phyloP scores from a whole-genome alignment of 2,888 invertebrate genomes.

The Desoria tigrina region DNA sequence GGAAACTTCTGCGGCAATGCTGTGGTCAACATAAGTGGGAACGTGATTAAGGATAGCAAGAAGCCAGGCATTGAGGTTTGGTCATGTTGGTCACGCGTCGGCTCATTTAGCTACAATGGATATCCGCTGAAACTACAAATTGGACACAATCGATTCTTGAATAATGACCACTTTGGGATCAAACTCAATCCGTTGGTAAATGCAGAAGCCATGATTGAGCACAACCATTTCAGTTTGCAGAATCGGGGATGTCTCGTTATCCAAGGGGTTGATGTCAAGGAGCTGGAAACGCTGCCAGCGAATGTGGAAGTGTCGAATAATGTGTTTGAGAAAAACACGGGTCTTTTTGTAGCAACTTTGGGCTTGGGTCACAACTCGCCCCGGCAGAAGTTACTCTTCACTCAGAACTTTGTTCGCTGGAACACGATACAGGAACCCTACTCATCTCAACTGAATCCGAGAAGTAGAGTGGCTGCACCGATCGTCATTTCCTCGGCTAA shows the following conservation, averaged over 20 bases:
- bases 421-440: conserved; percentile 87
- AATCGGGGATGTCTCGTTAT: conserved; percentile 79
- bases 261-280: conserved; percentile 75
- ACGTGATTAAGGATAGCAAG: conserved; percentile 76
- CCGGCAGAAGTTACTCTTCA: conserved; percentile 77
- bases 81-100: conserved; percentile 70
- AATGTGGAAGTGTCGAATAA: conserved; percentile 78
- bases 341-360: conserved; percentile 82
- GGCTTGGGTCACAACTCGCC: conserved; percentile 85
- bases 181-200: conserved; percentile 81
- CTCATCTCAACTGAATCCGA: conserved; percentile 73
- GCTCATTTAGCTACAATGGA: conserved; percentile 26
- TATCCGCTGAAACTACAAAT: conserved; percentile 66
- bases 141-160: conserved; percentile 80
- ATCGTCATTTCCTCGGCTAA: conserved; percentile 85
- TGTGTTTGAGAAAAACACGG: conserved; percentile 83
- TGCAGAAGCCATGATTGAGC: conserved; percentile 74
- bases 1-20: conserved; percentile 87
- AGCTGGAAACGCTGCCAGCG: conserved; percentile 74
- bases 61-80: conserved; percentile 78
- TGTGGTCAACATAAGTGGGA: conserved; percentile 89
- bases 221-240: conserved; percentile 84
- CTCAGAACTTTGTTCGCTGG: conserved; percentile 80
- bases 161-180: conserved; percentile 70
- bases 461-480: conserved; percentile 89